Base-by-base conservation (phyloP, 1,140 invertebrate species). In the Drosophila kanapiae region DNA sequence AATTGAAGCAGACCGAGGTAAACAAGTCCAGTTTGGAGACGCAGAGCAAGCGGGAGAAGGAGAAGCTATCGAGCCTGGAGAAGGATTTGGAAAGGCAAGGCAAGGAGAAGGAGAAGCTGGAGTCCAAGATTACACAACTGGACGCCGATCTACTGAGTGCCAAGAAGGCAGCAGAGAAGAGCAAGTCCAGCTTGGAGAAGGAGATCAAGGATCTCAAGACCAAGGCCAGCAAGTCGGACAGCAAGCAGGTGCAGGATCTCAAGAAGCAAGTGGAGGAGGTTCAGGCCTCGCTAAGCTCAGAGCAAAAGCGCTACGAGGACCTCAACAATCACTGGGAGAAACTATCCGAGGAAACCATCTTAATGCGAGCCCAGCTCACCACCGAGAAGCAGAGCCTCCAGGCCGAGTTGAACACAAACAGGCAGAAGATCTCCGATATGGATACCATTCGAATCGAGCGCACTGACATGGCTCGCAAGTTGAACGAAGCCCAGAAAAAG, bases 271-370 rank as follows among this genome's bases (percentile, higher is more conserved):
- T 94, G 80, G 93, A 95, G 93, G 93, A 95, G 54, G 67, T 92
- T 29, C 95, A 97, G 92, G 93, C 94, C 75, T 94, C 95, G 42
- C 77, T 97, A 37, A 94, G 94, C 38, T 94, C 94, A 23, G 95
- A 96, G 84, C 95, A 95, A 61, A 95, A 96, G 67, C 95, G 97
- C 75, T 96, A 96, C 91, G 95, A 97, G 69, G 96, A 97, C 76
- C 93, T 98, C 8, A 97, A 96, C 31, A 94, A 94, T 4, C 97
- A 96, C 91, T 97, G 97, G 92, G 97, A 97, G 83, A 94, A 96
- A 65, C 93, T 98, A n/a, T 95, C 96, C 85, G 96, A 97, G 91
- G 96, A 97, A 85, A 96, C 96, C 76, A 96, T 97, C 1, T 94
- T 96, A 0, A 95, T 95, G 54, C 97, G 97, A 92, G 95, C 96